Base-by-base conservation (phyloP, 2,113 vertebrate species). In the Mormyrus iriodes region DNA sequence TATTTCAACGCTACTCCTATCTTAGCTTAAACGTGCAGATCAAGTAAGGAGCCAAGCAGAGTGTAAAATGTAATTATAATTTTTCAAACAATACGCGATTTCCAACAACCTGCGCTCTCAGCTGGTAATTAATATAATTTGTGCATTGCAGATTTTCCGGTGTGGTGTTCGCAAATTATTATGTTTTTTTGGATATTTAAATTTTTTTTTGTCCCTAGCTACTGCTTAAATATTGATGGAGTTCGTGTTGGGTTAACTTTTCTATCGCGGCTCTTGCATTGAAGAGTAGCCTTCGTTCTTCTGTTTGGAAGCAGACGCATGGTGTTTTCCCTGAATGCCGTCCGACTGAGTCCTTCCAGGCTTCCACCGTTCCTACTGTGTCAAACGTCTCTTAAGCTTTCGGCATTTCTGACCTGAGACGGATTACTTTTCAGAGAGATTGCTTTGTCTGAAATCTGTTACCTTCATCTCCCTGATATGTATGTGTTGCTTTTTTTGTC, bases 1-100 rank as follows among this genome's bases (percentile, higher is more conserved):
- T 96, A 96, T 96, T 97, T 97, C 94, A 97, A 95, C 95, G 94
- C 93, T 94, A 95, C 92, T 91, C 93, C 91, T 94, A 95, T 95
- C 94, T 93, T 90, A 91, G 95, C 94, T 94, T 96, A 95, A 95
- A 94, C 90, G 91, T 91, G 92, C 85, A 85, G 92, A 90, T 91
- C 90, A 88, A 15, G 61, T 92, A 95, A 89, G 93, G 90, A 92
- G 95, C 90, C 93, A 94, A 94, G 93, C 91, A 90, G 93, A 94
- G 93, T 94, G 94, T 93, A 93, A 94, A 95, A 89, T 94, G 88
- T 92, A 91, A 93, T 95, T 92, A 88, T 89, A 92, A 90, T 92
- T 92, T 91, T 79, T 88, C 91, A 92, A 91, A 89, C 92, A 92
- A 90, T 90, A 90, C 88, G 91, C 90, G 90, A 92, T 93, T 93